A percentile compares a stretch with the other conserved stretches of the same genome.
Conservation (phyloP, 2,113 vertebrate species). For the Hiodon alosoides region DNA sequence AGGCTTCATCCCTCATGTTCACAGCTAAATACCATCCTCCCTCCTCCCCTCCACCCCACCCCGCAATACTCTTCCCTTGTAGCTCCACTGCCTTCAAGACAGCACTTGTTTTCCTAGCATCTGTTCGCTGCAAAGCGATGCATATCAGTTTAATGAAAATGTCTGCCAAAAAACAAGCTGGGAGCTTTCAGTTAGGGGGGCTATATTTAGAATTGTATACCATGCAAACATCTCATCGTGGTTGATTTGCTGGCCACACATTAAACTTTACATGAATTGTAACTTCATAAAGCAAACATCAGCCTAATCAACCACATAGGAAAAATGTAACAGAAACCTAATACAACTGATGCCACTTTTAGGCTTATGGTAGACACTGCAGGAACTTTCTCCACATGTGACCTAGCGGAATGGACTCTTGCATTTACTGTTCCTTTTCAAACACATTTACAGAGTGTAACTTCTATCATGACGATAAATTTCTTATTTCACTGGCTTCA, state of each 20-base stretch:
- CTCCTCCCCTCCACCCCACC: neutral
- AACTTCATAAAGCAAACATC: no score
- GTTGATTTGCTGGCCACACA: neutral
- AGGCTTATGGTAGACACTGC: no score
- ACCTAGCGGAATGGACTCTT: no score
- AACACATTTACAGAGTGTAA: no score
- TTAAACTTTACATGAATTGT: no score
- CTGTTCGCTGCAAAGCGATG: slow-evolving; percentile 40
- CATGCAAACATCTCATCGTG: neutral
- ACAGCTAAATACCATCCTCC: slow-evolving; percentile 2
- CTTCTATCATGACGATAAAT: no score
- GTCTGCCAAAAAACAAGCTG: neutral
- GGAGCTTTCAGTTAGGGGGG: slow-evolving; percentile 43
- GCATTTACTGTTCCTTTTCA: no score
- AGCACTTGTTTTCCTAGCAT: slow-evolving; percentile 45
- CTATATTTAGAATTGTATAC: slow-evolving; percentile 29
- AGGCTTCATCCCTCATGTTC: slow-evolving; percentile 26
- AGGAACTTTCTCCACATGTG: no score
- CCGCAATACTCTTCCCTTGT: neutral
- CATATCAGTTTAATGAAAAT: slow-evolving; percentile 37
- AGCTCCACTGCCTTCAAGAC: slow-evolving; percentile 41
- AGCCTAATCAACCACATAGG: no score
- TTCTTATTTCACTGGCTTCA: no score
- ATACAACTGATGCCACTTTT: no score
- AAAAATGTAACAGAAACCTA: no score